Percentiles rank a stretch among this genome's conserved stretches.
phyloP scores from a whole-genome alignment of 1,140 invertebrate genomes.

The Drosophila tristis region DNA sequence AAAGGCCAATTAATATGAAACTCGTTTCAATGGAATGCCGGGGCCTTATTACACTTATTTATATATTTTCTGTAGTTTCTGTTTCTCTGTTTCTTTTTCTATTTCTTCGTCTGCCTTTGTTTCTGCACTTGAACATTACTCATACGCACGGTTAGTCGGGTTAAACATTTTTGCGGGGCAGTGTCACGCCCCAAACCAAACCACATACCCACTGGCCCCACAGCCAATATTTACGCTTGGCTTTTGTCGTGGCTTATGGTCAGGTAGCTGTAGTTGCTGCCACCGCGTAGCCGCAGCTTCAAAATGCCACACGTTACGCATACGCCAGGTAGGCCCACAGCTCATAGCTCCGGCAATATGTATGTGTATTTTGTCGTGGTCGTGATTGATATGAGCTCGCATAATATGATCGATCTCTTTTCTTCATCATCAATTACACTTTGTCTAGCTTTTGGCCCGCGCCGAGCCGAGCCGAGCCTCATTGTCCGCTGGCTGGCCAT shows the following conservation, averaged over 20 bases:
- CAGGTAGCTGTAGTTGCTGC: constrained; percentile 41
- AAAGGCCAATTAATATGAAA: constrained; percentile 82
- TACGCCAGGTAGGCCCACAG: constrained; percentile 54
- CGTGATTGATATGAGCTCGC: constrained; percentile 80
- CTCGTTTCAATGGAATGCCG: constrained; percentile 78
- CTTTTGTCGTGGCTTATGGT: constrained; percentile 56
- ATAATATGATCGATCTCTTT: constrained; percentile 81
- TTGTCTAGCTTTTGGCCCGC: constrained; percentile 69
- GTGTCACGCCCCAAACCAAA: constrained; percentile 34
- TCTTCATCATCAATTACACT: constrained; percentile 82
- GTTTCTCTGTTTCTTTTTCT: constrained; percentile 21
- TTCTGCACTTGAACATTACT: constrained; percentile 68
- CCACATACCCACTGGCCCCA: constrained; percentile 1
- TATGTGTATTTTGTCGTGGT: constrained; percentile 73
- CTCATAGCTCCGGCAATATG: constrained; percentile 9
- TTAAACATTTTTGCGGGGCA: constrained; percentile 57
- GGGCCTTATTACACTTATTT: constrained; percentile 70
- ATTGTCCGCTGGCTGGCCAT: constrained; percentile 55
- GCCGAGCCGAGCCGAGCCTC: constrained; percentile 51
- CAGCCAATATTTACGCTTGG: constrained; percentile 59
- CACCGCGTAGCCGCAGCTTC: constrained; percentile 32
- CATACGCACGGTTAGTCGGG: constrained; percentile 69
- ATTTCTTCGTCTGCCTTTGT: constrained; percentile 41
- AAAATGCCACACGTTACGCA: constrained; percentile 78
- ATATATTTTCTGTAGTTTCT: constrained; percentile 7